Percentiles rank a stretch among this genome's conserved stretches.
Conservation (phyloP, 2,113 vertebrate species). For the Nymphicus hollandicus region DNA sequence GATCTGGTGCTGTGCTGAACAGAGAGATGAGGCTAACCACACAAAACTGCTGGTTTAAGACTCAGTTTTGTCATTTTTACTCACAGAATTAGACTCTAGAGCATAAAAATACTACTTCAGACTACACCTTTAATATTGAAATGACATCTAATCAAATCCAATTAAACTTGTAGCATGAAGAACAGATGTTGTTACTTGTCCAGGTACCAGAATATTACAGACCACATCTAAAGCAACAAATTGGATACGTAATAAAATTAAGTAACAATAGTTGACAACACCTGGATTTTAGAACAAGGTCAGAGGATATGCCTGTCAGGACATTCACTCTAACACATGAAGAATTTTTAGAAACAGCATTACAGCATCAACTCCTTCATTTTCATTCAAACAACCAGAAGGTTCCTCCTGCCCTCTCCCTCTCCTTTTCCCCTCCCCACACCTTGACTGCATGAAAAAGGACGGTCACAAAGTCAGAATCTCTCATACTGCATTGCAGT, state of each 20-base stretch:
- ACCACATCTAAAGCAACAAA: neutral
- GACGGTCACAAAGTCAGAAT: neutral
- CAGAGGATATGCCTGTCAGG: neutral
- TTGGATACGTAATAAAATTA: neutral
- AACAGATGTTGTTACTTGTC: neutral
- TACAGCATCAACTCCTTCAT: neutral
- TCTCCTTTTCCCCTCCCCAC: rapidly evolving
- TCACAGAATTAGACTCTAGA: neutral
- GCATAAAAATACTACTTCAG: neutral
- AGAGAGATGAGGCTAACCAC: neutral
- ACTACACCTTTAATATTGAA: neutral
- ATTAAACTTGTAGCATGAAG: rapidly evolving
- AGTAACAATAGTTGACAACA: neutral
- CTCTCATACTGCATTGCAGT: constrained; percentile 34
- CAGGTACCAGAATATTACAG: neutral
- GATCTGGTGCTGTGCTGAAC: neutral
- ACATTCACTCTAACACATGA: neutral
- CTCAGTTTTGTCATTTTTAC: neutral
- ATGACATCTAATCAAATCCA: neutral
- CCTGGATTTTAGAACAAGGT: neutral
- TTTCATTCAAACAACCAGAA: neutral
- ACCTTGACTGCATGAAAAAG: neutral
- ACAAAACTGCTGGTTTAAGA: neutral
- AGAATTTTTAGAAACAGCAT: neutral
- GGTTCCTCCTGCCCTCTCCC: neutral